phyloP scores from a whole-genome alignment of 2,797 vertebrate genomes.

The Otus scops region DNA sequence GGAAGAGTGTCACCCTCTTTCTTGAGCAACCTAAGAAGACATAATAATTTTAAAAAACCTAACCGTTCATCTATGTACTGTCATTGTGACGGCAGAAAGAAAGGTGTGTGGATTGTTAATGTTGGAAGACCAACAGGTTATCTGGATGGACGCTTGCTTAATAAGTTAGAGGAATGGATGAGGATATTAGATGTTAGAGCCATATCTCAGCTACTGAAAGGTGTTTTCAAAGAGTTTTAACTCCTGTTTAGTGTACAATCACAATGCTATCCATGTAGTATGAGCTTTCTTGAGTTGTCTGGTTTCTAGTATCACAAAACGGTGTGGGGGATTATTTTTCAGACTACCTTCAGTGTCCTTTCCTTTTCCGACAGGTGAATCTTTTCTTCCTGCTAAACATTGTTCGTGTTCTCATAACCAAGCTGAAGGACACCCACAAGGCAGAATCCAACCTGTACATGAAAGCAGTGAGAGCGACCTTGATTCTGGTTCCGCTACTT shows the following conservation, averaged over 20 bases:
- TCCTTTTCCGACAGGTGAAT: slow-evolving; percentile 83
- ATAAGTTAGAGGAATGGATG: neutral
- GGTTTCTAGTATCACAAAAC: neutral
- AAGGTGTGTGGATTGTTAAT: neutral
- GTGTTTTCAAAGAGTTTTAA: neutral
- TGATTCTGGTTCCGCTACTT: slow-evolving; percentile 92
- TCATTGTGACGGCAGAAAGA: neutral
- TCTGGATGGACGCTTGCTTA: neutral
- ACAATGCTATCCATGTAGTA: neutral
- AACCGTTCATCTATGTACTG: neutral
- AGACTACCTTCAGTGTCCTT: neutral
- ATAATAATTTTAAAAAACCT: neutral
- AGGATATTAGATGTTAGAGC: neutral
- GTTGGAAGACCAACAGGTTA: fast-evolving
- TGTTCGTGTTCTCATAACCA: slow-evolving; percentile 95
- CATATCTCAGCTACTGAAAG: neutral
- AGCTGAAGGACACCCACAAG: slow-evolving; percentile 95
- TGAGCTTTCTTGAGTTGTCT: neutral
- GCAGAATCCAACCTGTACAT: slow-evolving; percentile 97
- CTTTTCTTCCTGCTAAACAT: slow-evolving; percentile 96
- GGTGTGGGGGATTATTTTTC: neutral
- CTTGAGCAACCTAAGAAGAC: neutral
- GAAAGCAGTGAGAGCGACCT: slow-evolving; percentile 95
- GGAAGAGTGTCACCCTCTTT: neutral
- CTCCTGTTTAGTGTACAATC: neutral